Conservation (phyloP, 2,113 vertebrate genomes). For the Platysteira castanea region DNA sequence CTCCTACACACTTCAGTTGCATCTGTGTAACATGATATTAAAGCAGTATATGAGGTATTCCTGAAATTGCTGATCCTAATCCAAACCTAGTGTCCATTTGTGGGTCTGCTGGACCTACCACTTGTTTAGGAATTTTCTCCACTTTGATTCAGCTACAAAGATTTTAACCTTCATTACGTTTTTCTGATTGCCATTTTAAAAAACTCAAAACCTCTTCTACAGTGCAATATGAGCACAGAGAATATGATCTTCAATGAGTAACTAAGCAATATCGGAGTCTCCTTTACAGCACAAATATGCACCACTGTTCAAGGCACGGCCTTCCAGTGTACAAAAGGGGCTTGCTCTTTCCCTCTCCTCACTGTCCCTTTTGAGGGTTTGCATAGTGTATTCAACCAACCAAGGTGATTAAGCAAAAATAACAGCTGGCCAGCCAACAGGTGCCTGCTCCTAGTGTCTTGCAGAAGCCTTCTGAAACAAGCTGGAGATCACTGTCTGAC, state of each 20-base stretch:
- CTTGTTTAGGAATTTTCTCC: not conserved
- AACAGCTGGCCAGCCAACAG: not conserved
- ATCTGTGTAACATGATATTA: not conserved
- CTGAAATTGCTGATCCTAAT: not conserved
- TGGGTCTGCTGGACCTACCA: not conserved
- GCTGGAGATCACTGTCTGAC: fast-evolving
- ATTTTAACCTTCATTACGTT: not conserved
- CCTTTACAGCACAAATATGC: not conserved
- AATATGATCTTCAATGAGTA: not conserved
- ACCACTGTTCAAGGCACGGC: no score
- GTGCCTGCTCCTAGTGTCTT: not conserved
- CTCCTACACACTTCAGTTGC: not conserved
- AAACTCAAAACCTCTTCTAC: not conserved
- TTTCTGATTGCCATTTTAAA: not conserved
- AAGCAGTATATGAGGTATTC: not conserved
- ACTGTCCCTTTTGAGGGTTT: not conserved
- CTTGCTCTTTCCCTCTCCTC: not conserved
- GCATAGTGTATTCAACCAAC: not conserved
- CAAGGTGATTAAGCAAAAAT: not conserved
- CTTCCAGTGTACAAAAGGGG: not conserved
- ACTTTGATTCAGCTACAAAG: not conserved
- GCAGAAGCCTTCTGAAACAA: not conserved
- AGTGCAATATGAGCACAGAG: not conserved
- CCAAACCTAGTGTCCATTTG: not conserved
- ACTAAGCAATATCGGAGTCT: not conserved